Conservation (phyloP, 2,113 vertebrate species). For the Engraulis encrasicolus region DNA sequence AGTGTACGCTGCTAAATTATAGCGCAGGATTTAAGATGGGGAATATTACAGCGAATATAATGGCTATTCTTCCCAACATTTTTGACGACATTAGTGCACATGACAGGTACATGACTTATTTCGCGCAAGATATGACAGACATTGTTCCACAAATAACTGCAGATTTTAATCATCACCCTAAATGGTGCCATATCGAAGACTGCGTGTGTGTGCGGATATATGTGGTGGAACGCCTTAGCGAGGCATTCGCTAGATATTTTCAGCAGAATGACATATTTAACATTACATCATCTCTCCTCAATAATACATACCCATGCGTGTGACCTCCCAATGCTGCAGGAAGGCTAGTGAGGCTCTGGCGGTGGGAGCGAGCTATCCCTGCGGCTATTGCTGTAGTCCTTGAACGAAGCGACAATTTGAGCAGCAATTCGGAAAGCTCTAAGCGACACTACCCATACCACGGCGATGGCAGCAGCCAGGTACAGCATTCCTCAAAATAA, state of each 20-base stretch:
- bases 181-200: background rate
- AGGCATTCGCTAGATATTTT: background rate
- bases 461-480: slow-evolving; percentile 4
- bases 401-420: slow-evolving; percentile 42
- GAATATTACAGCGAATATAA: background rate
- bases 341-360: background rate
- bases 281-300: slow-evolving; percentile 15
- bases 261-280: background rate
- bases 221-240: background rate
- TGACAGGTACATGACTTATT: background rate
- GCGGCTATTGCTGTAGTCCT: slow-evolving; percentile 40
- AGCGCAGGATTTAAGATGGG: background rate
- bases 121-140: background rate
- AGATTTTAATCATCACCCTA: background rate
- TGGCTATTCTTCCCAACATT: background rate
- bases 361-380: slow-evolving; percentile 28
- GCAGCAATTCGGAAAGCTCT: slow-evolving; percentile 19
- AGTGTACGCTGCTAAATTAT: background rate
- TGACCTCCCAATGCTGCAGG: slow-evolving; percentile 32
- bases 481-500: slow-evolving; percentile 21
- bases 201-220: background rate
- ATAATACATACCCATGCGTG: slow-evolving; percentile 40
- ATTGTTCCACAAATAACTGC: background rate
- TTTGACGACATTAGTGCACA: background rate
- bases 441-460: slow-evolving; percentile 32